Evolutionary conservation across 1,140 invertebrate genomes (phyloP).

Genomic region (Drosophila murphyi): DNA sequence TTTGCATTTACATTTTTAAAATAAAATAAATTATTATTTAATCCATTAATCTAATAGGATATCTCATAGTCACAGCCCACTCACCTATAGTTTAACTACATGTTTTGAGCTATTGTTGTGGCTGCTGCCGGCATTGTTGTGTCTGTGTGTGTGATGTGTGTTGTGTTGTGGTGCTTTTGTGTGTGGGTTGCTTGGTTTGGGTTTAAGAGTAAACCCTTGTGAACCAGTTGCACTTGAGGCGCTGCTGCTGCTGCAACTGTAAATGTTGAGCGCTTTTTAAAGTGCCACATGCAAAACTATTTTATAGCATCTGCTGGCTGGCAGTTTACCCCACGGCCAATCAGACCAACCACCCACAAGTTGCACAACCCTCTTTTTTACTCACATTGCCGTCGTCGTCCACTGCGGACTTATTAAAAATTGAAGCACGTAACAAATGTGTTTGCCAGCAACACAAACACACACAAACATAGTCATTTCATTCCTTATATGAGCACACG

Average conservation of each 20-base stretch:
- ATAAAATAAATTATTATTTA: background rate
- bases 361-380: background rate
- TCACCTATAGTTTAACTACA: conserved; percentile 1
- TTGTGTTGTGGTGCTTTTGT: conserved; percentile 8
- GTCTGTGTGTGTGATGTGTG: conserved; percentile 15
- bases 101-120: conserved; percentile 34
- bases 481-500: conserved; percentile 5
- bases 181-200: conserved; percentile 38
- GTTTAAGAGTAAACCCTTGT: conserved; percentile 43
- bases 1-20: background rate
- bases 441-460: conserved; percentile 14
- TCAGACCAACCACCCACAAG: background rate
- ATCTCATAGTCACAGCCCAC: conserved; percentile 3
- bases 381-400: background rate
- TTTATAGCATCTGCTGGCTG: conserved; percentile 14
- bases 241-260: conserved; percentile 28
- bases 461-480: conserved; percentile 11
- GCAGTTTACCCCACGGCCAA: background rate
- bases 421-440: conserved; percentile 40
- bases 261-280: conserved; percentile 40
- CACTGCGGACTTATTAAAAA: conserved; percentile 42
- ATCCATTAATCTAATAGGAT: background rate
- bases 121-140: conserved; percentile 36
- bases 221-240: conserved; percentile 53
- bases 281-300: conserved; percentile 38